Base-by-base conservation (phyloP, 2,888 invertebrate genomes). In the Dysmachus trigonus region DNA sequence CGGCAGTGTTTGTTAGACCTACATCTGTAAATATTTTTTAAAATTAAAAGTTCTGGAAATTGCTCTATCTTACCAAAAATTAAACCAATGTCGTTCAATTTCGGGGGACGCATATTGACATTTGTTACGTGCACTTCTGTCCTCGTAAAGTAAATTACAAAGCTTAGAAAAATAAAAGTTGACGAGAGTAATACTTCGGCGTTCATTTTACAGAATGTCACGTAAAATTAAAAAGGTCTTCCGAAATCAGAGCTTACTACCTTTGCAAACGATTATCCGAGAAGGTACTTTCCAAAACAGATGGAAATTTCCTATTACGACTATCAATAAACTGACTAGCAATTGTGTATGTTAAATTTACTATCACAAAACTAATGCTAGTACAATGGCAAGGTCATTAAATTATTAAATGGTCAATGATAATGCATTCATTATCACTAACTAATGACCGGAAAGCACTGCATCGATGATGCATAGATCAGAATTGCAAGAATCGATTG, bases 81-180 rank as follows among this genome's bases (percentile, higher is more conserved):
- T 22, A 91, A 86, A 0, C 91, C 91, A 86, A 91, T 90, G 74
- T 91, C 91, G 13, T 89, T 88, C 2, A 89, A 89, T 5, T 86
- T 90, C 0, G 91, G 91, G 7, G 89, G 88, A n/a, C 91, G 89
- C 27, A 90, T 89, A 33, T 88, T 87, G 4, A 91, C 47, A n/a
- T 47, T 47, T 87, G 82, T 89, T 89, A 7, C 88, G 88, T 35
- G 89, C 82, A 85, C 53, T 76, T 85, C 76, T 15, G 53, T 8
- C 22, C 27, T 84, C 4, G 41, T 8, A 15, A 41, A 7, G 30
- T 2, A 84, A 27, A 62, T 82, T n/a, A 47, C 3, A 47, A 47
- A 47, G n/a, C 10, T 38, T 35, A 31, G 6, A 22, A 62, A 82
- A 35, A 33, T 82, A 62, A 22, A 73, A 73, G 4, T 31, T 30